Evolutionary conservation across 2,888 invertebrate genomes (phyloP).

Genomic region (Phaedon cochleariae): DNA sequence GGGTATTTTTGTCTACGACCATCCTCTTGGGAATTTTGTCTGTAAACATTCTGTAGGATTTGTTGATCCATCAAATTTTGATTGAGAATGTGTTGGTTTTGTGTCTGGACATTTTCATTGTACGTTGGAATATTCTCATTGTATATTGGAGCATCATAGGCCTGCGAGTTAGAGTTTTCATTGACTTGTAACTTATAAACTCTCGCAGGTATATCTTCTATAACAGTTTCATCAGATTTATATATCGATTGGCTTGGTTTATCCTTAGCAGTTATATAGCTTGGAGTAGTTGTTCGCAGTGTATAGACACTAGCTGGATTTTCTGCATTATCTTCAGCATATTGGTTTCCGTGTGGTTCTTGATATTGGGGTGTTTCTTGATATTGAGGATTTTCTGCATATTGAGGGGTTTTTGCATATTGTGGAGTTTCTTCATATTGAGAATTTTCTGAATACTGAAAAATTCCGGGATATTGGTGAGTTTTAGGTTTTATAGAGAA

Average conservation of each 20-base stretch:
- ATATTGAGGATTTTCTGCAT: constrained; percentile 6
- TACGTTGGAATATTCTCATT: constrained; percentile 14
- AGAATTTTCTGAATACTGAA: constrained; percentile 21
- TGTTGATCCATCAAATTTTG: constrained; percentile 39
- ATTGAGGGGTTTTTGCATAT: constrained; percentile 17
- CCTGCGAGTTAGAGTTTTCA: constrained; percentile 18
- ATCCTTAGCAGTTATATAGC: constrained; percentile 22
- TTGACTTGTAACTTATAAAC: constrained; percentile 37
- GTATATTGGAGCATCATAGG: constrained; percentile 6
- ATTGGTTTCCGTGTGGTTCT: constrained; percentile 2
- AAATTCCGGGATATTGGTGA: constrained; percentile 14
- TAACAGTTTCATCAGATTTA: constrained; percentile 33
- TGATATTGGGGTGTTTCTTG: constrained; percentile 1
- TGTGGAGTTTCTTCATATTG: constrained; percentile 34
- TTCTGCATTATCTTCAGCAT: constrained; percentile 28
- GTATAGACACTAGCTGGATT: constrained; percentile 37
- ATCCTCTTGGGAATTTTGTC: constrained; percentile 14
- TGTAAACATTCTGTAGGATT: constrained; percentile 24
- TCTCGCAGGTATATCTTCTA: constrained; percentile 41
- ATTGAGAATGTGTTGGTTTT: constrained; percentile 33
- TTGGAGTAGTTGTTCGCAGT: constrained; percentile 20
- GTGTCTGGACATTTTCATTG: constrained; percentile 1
- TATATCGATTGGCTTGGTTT: no score
- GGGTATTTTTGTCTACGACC: neutral
- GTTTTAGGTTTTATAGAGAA: constrained; percentile 44